Base-by-base conservation (phyloP, 1,140 invertebrate species). In the Zaprionus camerounensis region DNA sequence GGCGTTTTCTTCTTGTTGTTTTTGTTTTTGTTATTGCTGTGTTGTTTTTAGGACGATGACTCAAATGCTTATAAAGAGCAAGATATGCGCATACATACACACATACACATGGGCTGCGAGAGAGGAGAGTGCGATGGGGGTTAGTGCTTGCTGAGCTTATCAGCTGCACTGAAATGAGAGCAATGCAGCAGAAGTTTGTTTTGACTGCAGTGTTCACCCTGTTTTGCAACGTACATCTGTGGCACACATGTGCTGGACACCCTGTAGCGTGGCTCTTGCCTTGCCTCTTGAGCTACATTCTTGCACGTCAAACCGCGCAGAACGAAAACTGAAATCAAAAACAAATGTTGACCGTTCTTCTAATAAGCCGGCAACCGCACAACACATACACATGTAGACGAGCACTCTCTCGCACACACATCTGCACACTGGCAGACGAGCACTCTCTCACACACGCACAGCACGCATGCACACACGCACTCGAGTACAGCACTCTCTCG, bases 31-130 rank as follows among this genome's bases (percentile, higher is more conserved):
- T 75, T 78, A 51, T 65, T 61, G 84, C 58, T 82, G 72, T 73
- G 83, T 87, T 88, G 84, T 88, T 91, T 91, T 86, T 86, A 81
- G 87, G 81, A 81, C 71, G 76, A 87, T 91, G 81, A 91, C 83
- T 91, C 81, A 87, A 73, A 71, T 49, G 22, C 64, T 57, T 24
- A 72, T 17, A 41, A 49, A 63, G 67, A 24, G 49, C 49, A 24
- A 41, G 31, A 36, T 34, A 71, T 20, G 53, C 31, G 44, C 28
- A 65, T 44, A 49, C 22, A 41, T 46, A 59, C 31, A 51, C 36
- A 59, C 51, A 62, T 3, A 34, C 11, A 17, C 28, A 20, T 34
- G 31, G 15, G 34, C 31, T 44, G n/a, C 15, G 44, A 62, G n/a
- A 64, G 51, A 61, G 38, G 4, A 26, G 22, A n/a, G 22, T 9